Percentiles rank a stretch among this genome's conserved stretches.
These are phyloP conservation scores for Isichthys henryi DNA, from an alignment of 2,113 vertebrate genomes.

Conservation along the genomic window DNA sequence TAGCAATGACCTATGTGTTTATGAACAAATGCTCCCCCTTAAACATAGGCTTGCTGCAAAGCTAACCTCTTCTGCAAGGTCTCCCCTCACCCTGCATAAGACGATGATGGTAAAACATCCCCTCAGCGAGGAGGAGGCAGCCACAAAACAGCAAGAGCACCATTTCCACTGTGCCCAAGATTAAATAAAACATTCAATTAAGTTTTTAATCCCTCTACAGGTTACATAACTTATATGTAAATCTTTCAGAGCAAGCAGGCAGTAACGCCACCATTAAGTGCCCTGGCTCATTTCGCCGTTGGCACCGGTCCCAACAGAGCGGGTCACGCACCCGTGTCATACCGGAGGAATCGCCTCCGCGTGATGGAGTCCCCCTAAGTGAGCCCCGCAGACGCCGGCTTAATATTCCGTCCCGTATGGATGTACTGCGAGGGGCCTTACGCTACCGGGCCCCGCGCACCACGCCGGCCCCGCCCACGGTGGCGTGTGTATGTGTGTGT, in stretches of 20 bases:
- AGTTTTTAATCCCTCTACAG: not conserved
- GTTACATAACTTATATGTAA: not conserved
- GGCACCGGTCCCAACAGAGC: not conserved
- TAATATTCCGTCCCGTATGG: not conserved
- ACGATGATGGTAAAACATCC: not conserved
- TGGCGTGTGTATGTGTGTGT: too few species aligned
- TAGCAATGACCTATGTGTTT: not conserved
- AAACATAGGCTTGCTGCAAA: not conserved
- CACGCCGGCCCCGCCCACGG: not conserved
- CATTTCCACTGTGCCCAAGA: not conserved
- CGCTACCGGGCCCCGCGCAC: not conserved
- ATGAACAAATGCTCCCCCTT: not conserved
- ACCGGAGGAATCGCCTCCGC: not conserved
- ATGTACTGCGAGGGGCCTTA: not conserved
- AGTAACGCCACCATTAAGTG: not conserved
- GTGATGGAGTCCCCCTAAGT: not conserved
- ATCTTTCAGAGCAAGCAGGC: not conserved
- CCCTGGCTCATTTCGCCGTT: not conserved
- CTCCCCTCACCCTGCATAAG: not conserved
- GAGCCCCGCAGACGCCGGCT: not conserved
- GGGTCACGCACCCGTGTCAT: not conserved
- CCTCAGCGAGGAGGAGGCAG: not conserved
- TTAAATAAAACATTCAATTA: not conserved
- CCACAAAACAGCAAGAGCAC: not conserved
- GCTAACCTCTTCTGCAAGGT: not conserved